Evolutionary conservation across 2,888 invertebrate genomes (phyloP), one percentile per base, ranked within the genome.

Genomic region (Xanthia togata): DNA sequence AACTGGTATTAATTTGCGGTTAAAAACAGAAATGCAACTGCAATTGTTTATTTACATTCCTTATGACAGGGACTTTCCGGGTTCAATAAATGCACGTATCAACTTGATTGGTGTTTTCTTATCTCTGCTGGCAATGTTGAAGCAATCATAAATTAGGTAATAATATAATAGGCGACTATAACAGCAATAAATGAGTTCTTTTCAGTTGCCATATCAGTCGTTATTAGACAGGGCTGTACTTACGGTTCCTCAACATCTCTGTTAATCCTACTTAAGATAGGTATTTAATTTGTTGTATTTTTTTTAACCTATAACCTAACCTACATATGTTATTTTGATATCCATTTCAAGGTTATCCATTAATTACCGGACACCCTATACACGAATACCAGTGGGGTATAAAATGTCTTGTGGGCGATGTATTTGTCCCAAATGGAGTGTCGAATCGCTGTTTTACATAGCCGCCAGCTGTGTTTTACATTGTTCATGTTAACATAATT

Each of bases 1-100:
- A 38, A 64, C 35, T 44, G 67, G 38, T 50, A 59, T 73, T 17
- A 53, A 44, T 65, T 79, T 71, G 70, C 44, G 73, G 68, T 71
- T 55, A 64, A 60, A 41, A 67, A 53, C 47, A 47, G 44, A 47
- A 55, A 67, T 79, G 55, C 31, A 60, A 50, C 31, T 63, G 62
- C 31, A n/a, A 17, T 38, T 57, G 26, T 59, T 80, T 57, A 9
- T 50, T 41, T 20, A n/a, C 31, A 41, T 69, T 76, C 38, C 11
- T 44, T 71, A 17, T 20, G 53, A 14, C 6, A 12, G 31, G 31
- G 65, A 55, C 12, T 78, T 70, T 50, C 64, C 26, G 31, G 47
- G 9, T 20, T 23, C 44, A 17, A 11, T 41, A 26, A 23, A 38
- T 17, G 38, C 4, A 38, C 5, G 5, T 63, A 53, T 57, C 4